Conservation (phyloP, 2,888 invertebrate species). For the Zhuqinia jingwanae region DNA sequence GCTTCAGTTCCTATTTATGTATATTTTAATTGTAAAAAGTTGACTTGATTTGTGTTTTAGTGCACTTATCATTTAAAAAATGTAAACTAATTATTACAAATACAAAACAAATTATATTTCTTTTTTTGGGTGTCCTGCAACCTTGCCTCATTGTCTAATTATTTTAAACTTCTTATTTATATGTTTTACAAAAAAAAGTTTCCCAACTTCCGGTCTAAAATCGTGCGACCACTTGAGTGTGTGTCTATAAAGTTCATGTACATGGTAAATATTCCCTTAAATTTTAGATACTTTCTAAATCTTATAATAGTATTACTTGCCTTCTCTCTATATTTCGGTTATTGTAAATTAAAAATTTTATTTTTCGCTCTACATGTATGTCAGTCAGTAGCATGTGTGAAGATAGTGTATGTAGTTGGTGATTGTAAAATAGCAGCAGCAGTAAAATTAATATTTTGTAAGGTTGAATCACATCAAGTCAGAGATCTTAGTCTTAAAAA, state of each 20-base stretch:
- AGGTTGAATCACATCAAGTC: slow-evolving; percentile 71
- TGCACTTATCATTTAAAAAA: neutral
- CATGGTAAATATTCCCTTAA: slow-evolving; percentile 17
- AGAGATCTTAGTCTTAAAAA: slow-evolving; percentile 70
- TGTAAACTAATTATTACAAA: neutral
- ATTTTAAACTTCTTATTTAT: neutral
- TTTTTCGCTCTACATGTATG: too few species aligned
- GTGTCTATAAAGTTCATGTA: neutral
- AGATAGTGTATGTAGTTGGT: slow-evolving; percentile 9
- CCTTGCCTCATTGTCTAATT: slow-evolving; percentile 10
- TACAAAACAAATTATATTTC: neutral
- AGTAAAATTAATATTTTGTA: slow-evolving; percentile 43
- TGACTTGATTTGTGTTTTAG: slow-evolving; percentile 15
- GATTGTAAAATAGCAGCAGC: neutral
- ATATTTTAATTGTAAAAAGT: slow-evolving; percentile 3
- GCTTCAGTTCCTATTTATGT: neutral
- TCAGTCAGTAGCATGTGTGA: slow-evolving; percentile 60
- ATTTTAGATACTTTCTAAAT: neutral
- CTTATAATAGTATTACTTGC: neutral
- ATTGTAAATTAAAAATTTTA: too few species aligned
- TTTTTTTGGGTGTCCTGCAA: slow-evolving; percentile 57
- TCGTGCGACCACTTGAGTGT: neutral
- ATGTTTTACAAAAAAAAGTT: neutral
- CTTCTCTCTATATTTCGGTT: neutral
- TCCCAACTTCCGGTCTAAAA: neutral